Evolutionary conservation across 1,140 invertebrate species (phyloP).

Genomic region (Drosophila insularis): DNA sequence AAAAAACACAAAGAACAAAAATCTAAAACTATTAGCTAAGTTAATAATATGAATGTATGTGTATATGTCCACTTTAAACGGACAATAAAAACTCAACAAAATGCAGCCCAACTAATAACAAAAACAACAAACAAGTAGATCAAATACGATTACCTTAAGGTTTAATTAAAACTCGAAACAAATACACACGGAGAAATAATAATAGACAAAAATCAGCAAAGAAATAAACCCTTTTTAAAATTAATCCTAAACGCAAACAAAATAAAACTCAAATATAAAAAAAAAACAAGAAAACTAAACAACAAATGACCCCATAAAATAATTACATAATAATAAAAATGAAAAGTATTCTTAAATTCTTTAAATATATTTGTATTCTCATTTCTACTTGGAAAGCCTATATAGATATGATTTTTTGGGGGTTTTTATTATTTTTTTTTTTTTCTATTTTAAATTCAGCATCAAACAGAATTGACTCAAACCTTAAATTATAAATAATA

Average conservation of each 20-base stretch:
- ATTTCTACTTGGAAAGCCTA: constrained; percentile 12
- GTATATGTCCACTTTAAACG: constrained; percentile 70
- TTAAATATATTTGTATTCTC: constrained; percentile 53
- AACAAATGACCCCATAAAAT: constrained; percentile 51
- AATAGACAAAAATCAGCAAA: constrained; percentile 34
- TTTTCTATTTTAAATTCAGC: too few species aligned
- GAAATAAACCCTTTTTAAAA: constrained; percentile 67
- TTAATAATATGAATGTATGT: constrained; percentile 22
- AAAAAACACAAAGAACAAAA: constrained; percentile 25
- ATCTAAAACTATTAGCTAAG: constrained; percentile 67
- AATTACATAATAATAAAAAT: constrained; percentile 68
- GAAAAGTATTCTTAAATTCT: constrained; percentile 80
- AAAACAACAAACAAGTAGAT: constrained; percentile 1
- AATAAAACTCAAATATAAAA: constrained; percentile 36
- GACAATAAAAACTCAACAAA: constrained; percentile 74
- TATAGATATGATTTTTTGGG: too few species aligned
- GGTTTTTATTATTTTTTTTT: too few species aligned
- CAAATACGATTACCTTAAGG: constrained; percentile 33
- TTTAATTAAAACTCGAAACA: constrained; percentile 42
- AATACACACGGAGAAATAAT: constrained; percentile 36
- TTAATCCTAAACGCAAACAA: constrained; percentile 36
- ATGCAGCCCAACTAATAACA: constrained; percentile 44
- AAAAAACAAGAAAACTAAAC: constrained; percentile 27
- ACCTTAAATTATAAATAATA: too few species aligned
- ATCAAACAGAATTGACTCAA: too few species aligned